Percentiles rank a stretch among this genome's conserved stretches.
phyloP scores from a whole-genome alignment of 2,797 vertebrate genomes.

The Lepus oiostolus region DNA sequence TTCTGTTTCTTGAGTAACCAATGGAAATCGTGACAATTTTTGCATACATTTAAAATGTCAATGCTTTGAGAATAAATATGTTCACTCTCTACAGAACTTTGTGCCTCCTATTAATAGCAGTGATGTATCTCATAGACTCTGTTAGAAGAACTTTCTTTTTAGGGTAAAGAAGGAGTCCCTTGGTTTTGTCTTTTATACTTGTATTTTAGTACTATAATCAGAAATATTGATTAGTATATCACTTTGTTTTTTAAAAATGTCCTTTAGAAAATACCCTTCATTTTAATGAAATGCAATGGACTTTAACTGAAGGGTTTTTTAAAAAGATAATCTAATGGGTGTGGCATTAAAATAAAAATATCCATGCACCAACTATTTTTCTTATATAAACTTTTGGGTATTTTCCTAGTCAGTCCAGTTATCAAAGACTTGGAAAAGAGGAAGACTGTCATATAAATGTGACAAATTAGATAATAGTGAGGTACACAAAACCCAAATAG shows the following conservation, averaged over 20 bases:
- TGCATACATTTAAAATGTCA: conserved; percentile 31
- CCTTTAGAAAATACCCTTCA: background rate
- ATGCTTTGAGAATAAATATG: background rate
- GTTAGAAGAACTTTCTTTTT: background rate
- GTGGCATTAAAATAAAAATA: conserved; percentile 21
- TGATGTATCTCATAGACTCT: background rate
- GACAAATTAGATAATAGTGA: background rate
- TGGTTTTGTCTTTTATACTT: background rate
- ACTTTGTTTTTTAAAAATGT: background rate
- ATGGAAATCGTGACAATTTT: background rate
- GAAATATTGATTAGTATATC: background rate
- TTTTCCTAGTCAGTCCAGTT: background rate
- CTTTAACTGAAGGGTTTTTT: background rate
- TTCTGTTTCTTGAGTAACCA: background rate
- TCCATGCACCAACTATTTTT: background rate
- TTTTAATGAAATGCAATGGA: background rate
- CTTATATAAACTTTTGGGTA: background rate
- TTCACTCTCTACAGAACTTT: conserved; percentile 1
- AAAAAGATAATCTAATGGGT: background rate
- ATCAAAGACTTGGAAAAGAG: background rate
- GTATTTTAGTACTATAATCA: background rate
- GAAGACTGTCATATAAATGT: background rate
- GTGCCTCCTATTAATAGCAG: background rate
- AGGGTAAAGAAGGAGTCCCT: background rate
- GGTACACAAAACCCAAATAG: background rate